phyloP scores from a whole-genome alignment of 2,888 invertebrate species.

The Chrysomela aeneicollis region DNA sequence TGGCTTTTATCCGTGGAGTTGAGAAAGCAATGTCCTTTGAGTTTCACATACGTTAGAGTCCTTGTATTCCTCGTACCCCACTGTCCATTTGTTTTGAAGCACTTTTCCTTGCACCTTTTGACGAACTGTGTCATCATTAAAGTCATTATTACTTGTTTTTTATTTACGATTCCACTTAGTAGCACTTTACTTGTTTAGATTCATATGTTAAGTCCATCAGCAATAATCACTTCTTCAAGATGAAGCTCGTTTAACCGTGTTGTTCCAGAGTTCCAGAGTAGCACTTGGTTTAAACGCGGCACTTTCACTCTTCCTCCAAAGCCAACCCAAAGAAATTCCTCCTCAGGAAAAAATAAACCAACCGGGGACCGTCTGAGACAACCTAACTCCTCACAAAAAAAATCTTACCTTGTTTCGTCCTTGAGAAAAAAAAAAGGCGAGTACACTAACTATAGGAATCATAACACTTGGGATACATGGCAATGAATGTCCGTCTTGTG shows the following conservation, averaged over 20 bases:
- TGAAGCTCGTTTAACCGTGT: constrained; percentile 21
- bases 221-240: background rate
- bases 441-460: constrained; percentile 62
- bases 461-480: constrained; percentile 64
- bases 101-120: background rate
- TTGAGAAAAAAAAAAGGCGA: constrained; percentile 61
- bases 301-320: constrained; percentile 36
- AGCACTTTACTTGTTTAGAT: background rate
- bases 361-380: constrained; percentile 34
- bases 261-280: constrained; percentile 21
- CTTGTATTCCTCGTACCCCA: background rate
- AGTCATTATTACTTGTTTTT: too few relatives aligned
- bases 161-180: background rate
- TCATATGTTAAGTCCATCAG: background rate
- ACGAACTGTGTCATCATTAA: too few relatives aligned
- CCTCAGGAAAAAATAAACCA: constrained; percentile 42
- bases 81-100: background rate
- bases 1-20: too few relatives aligned
- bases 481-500: constrained; percentile 63
- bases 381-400: constrained; percentile 17
- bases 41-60: background rate
- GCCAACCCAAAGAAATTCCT: constrained; percentile 33
- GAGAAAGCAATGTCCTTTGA: too few relatives aligned
- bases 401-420: constrained; percentile 58
- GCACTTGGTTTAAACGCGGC: constrained; percentile 21